These are phyloP conservation scores for Glossophaga mutica DNA, from an alignment of 2,797 vertebrate species.

Conservation along the genomic window DNA sequence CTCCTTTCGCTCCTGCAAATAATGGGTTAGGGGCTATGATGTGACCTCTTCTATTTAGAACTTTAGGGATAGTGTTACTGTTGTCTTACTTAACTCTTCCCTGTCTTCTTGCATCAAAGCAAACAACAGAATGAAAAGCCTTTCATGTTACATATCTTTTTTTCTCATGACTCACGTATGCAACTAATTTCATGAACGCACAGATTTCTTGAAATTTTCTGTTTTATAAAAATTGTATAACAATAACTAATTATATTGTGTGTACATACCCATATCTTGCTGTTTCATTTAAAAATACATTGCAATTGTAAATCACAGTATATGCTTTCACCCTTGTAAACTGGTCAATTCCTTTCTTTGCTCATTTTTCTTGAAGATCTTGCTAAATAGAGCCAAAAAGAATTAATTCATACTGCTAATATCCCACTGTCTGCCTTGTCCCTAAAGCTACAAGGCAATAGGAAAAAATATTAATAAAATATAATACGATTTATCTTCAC, in stretches of 20 bases:
- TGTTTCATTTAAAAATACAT: neutral
- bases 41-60: neutral
- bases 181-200: neutral
- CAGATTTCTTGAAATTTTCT: neutral
- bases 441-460: neutral
- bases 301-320: neutral
- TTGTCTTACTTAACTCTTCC: neutral
- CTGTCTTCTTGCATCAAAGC: neutral
- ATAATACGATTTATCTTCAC: neutral
- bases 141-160: neutral
- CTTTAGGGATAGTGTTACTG: neutral
- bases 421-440: neutral
- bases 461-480: neutral
- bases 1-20: neutral
- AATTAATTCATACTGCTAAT: neutral
- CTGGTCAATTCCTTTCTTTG: neutral
- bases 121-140: neutral
- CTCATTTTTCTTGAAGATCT: neutral
- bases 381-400: neutral
- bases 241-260: neutral
- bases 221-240: neutral
- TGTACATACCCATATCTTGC: neutral
- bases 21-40: rapidly evolving
- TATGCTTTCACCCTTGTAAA: neutral
- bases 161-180: neutral